phyloP scores from a whole-genome alignment of 1,140 invertebrate species.

The Trachelipus rathkii region DNA sequence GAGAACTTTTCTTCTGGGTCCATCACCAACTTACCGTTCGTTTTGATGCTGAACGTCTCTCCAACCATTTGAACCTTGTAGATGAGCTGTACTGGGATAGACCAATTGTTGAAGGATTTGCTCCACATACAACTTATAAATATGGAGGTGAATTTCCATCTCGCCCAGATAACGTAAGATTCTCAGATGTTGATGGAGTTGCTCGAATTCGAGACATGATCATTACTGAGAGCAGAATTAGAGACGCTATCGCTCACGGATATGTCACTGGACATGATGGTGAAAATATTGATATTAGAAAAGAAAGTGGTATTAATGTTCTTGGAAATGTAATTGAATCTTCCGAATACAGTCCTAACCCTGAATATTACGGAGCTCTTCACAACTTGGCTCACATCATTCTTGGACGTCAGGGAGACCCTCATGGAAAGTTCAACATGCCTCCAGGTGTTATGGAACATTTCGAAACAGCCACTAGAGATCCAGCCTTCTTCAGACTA shows the following conservation, averaged over 20 bases:
- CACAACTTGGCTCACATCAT: constrained; percentile 46
- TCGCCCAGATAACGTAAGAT: constrained; percentile 54
- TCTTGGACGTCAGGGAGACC: constrained; percentile 44
- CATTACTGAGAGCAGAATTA: constrained; percentile 59
- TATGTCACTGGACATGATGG: constrained; percentile 52
- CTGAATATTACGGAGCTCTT: constrained; percentile 45
- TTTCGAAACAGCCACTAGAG: constrained; percentile 38
- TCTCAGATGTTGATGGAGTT: constrained; percentile 53
- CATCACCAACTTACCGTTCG: constrained; percentile 48
- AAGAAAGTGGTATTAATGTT: constrained; percentile 43
- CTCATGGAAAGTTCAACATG: constrained; percentile 44
- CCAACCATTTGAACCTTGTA: constrained; percentile 53
- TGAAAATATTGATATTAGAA: constrained; percentile 28
- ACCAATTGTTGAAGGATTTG: constrained; percentile 57
- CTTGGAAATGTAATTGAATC: constrained; percentile 46
- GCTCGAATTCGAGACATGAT: constrained; percentile 51
- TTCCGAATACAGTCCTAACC: constrained; percentile 35
- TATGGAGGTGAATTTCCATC: constrained; percentile 59
- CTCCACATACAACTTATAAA: constrained; percentile 52
- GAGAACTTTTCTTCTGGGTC: constrained; percentile 35
- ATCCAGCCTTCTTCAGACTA: constrained; percentile 48
- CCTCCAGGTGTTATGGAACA: constrained; percentile 38
- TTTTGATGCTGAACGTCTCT: constrained; percentile 55
- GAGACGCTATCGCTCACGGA: constrained; percentile 62
- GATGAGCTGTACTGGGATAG: constrained; percentile 51